Evolutionary conservation across 2,888 invertebrate species (phyloP).

Genomic region (Syrphus vitripennis): DNA sequence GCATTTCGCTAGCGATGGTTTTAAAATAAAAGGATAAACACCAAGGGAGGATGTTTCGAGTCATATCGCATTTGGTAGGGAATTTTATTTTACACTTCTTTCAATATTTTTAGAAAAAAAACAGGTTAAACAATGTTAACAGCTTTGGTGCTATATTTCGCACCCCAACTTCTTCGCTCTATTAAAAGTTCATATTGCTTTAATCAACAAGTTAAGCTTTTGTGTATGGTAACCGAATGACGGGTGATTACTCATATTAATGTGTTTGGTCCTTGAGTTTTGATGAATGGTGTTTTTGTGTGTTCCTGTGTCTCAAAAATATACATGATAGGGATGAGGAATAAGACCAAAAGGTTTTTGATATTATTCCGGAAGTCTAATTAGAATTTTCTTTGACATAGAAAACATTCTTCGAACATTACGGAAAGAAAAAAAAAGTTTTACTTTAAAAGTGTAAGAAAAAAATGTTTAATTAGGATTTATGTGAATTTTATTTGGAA

Average conservation of each 20-base stretch:
- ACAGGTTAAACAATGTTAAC: conserved; percentile 58
- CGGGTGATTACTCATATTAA: conserved; percentile 71
- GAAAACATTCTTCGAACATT: background rate
- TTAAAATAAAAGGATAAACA: conserved; percentile 61
- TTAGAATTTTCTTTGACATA: conserved; percentile 50
- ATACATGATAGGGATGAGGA: no score
- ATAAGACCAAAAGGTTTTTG: conserved; percentile 38
- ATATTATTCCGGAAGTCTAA: conserved; percentile 63
- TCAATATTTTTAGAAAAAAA: conserved; percentile 17
- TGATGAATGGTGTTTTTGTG: conserved; percentile 62
- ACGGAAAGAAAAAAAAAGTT: background rate
- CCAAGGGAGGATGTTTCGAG: conserved; percentile 27
- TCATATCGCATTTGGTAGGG: background rate
- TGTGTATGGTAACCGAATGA: conserved; percentile 62
- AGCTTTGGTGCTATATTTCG: conserved; percentile 66
- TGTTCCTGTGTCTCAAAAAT: conserved; percentile 23
- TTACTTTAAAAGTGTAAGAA: background rate
- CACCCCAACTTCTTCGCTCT: conserved; percentile 39
- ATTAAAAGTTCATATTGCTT: conserved; percentile 30
- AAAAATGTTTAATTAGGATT: background rate
- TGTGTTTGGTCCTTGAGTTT: conserved; percentile 66
- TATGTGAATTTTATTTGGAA: background rate
- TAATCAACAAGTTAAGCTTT: conserved; percentile 71
- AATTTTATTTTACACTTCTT: conserved; percentile 27
- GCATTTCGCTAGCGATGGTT: background rate